Conservation (phyloP, 2,888 invertebrate genomes). For the Torymus texanus region DNA sequence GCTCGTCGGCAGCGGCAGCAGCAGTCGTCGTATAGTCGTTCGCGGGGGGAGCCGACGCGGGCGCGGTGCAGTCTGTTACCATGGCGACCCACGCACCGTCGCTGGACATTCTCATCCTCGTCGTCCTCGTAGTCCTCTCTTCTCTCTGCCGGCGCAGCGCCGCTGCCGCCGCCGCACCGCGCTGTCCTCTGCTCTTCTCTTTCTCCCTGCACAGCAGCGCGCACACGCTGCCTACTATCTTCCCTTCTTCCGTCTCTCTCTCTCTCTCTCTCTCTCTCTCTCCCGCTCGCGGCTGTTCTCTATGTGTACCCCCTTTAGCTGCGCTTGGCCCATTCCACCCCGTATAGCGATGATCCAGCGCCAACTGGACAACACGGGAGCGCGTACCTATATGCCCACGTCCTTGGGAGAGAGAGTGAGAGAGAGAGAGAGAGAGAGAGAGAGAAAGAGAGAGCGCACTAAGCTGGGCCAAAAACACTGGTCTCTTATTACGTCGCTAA, state of each 20-base stretch:
- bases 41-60: constrained; percentile 65
- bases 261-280: constrained; percentile 13
- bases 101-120: constrained; percentile 71
- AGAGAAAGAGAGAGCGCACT: constrained; percentile 54
- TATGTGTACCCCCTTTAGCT: constrained; percentile 28
- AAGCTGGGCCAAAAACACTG: constrained; percentile 71
- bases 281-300: not conserved
- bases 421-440: constrained; percentile 16
- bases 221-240: constrained; percentile 60
- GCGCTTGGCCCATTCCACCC: constrained; percentile 59
- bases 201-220: constrained; percentile 53
- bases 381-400: not conserved
- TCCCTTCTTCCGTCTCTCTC: constrained; percentile 51
- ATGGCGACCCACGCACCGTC: constrained; percentile 72
- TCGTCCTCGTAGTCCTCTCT: constrained; percentile 7
- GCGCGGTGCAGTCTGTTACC: constrained; percentile 73
- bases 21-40: constrained; percentile 49
- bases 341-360: constrained; percentile 70
- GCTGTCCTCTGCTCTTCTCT: constrained; percentile 53
- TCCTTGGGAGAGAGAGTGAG: too few species aligned
- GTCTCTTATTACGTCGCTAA: constrained; percentile 72
- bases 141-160: constrained; percentile 14
- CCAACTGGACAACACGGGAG: constrained; percentile 67
- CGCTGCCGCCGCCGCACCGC: constrained; percentile 16
- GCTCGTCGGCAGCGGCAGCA: constrained; percentile 65